These are phyloP conservation scores for Aeoliscus strigatus DNA, from an alignment of 2,797 vertebrate genomes.

Conservation along the genomic window DNA sequence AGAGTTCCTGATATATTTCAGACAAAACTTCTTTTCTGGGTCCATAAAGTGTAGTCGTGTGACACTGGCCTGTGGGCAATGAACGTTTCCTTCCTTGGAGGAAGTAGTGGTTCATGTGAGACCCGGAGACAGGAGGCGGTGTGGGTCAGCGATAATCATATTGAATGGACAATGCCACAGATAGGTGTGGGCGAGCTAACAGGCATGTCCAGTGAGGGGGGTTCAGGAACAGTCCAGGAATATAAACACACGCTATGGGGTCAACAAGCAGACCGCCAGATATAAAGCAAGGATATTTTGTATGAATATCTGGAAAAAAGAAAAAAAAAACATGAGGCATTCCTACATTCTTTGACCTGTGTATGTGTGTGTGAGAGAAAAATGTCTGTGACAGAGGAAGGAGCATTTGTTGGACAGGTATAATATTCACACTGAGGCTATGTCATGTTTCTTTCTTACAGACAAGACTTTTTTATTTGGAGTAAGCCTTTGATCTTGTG, in stretches of 20 bases:
- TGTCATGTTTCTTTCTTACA: conserved; percentile 15
- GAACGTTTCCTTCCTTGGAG: conserved; percentile 75
- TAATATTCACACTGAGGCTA: conserved; percentile 10
- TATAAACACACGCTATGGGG: conserved; percentile 56
- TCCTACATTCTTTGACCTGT: conserved; percentile 1
- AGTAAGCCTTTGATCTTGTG: conserved; percentile 17
- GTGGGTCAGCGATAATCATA: conserved; percentile 71
- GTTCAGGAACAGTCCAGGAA: conserved; percentile 59
- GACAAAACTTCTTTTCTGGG: conserved; percentile 47
- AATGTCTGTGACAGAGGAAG: background rate
- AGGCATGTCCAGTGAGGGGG: conserved; percentile 54
- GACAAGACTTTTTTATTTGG: conserved; percentile 12
- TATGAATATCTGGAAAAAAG: conserved; percentile 40
- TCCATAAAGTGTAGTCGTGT: conserved; percentile 53
- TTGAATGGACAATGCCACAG: conserved; percentile 73
- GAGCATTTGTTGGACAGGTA: conserved; percentile 2
- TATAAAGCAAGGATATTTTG: conserved; percentile 54
- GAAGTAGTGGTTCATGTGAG: conserved; percentile 71
- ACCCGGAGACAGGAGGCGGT: conserved; percentile 72
- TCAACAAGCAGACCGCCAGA: conserved; percentile 62
- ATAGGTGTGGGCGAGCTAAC: conserved; percentile 64
- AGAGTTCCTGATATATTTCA: conserved; percentile 18
- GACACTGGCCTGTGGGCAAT: conserved; percentile 61
- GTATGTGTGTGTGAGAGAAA: background rate
- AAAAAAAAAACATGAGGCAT: conserved; percentile 13